These are phyloP conservation scores for Belonocnema kinseyi DNA, from an alignment of 1,140 invertebrate species.

Conservation along the genomic window DNA sequence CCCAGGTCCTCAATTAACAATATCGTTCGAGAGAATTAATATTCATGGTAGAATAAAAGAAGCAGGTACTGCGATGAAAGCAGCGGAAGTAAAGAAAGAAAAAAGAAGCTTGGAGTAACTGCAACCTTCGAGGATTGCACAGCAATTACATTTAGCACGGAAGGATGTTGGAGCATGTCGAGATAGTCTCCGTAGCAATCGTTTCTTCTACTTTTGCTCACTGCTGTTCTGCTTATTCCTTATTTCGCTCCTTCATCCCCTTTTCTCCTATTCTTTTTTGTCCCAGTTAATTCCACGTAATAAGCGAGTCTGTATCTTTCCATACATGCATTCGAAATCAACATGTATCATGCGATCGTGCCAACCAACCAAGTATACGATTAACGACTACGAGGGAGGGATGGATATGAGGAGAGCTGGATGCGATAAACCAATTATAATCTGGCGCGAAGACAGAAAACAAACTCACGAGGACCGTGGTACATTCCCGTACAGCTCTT, in stretches of 20 bases:
- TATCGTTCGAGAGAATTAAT: too few species aligned
- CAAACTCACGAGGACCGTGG: constrained; percentile 45
- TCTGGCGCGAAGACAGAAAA: constrained; percentile 38
- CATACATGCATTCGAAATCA: too few species aligned
- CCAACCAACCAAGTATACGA: constrained; percentile 18
- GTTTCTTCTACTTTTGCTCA: too few species aligned
- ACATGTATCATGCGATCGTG: constrained; percentile 12
- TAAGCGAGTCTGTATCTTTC: too few species aligned
- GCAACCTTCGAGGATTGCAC: constrained; percentile 27
- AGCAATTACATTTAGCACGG: constrained; percentile 38
- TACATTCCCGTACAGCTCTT: constrained; percentile 36
- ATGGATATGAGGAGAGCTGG: not conserved
- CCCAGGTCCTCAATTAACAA: too few species aligned
- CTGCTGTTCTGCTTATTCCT: too few species aligned
- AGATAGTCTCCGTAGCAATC: too few species aligned
- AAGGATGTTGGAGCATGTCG: constrained; percentile 30
- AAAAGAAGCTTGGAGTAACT: constrained; percentile 37
- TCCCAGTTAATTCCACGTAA: too few species aligned
- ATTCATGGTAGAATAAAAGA: too few species aligned
- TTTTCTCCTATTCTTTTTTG: too few species aligned
- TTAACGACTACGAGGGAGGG: constrained; percentile 6
- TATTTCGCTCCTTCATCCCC: too few species aligned
- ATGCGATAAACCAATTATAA: constrained; percentile 49
- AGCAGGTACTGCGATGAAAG: too few species aligned
- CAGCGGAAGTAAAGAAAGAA: not conserved